Conservation (phyloP, 2,797 vertebrate species). For the Anolis apletophallus region DNA sequence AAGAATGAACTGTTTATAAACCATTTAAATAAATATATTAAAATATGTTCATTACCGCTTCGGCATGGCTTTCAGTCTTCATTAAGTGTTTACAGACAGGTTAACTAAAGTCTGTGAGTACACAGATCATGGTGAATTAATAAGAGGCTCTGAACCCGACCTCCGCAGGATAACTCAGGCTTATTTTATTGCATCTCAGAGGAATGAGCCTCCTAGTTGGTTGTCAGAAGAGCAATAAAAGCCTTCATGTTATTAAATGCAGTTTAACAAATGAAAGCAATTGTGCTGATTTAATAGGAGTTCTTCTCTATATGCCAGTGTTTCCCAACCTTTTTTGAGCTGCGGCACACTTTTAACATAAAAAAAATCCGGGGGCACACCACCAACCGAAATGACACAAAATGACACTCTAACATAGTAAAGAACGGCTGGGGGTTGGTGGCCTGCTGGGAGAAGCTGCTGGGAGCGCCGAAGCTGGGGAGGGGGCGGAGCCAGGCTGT, state of each 20-base stretch:
- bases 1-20: not conserved
- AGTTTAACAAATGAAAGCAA: not conserved
- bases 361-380: too few species aligned
- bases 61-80: not conserved
- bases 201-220: not conserved
- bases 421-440: too few species aligned
- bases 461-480: too few species aligned
- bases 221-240: not conserved
- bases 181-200: not conserved
- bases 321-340: too few species aligned
- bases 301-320: not conserved
- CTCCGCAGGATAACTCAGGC: not conserved
- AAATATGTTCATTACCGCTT: not conserved
- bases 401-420: too few species aligned
- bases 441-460: too few species aligned
- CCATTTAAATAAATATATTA: not conserved
- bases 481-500: too few species aligned
- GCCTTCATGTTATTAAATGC: not conserved
- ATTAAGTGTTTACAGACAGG: not conserved
- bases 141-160: not conserved
- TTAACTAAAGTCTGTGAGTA: not conserved
- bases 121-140: not conserved
- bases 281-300: not conserved
- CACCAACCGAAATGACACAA: too few species aligned
- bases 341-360: too few species aligned